A percentile compares a stretch with the other conserved stretches of the same genome.
These are phyloP conservation scores for Lasioglossum pauxillum DNA, from an alignment of 2,888 invertebrate genomes.

Conservation along the genomic window DNA sequence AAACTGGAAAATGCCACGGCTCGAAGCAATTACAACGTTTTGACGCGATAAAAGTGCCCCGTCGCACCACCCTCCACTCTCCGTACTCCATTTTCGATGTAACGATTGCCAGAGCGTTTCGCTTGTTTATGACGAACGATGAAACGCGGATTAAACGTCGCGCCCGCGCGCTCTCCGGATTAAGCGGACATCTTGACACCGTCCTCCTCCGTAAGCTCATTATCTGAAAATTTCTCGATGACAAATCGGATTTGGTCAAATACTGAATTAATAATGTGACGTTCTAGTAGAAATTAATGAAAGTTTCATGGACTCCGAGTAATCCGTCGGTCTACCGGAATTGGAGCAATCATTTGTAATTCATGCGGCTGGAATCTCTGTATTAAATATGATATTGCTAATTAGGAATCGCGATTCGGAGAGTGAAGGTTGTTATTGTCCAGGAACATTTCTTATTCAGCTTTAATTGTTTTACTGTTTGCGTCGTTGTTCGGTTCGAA, in stretches of 20 bases:
- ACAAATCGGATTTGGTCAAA: conserved; percentile 2
- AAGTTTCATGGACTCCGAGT: background rate
- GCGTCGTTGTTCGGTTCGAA: background rate
- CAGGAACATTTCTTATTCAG: no score
- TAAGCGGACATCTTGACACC: conserved; percentile 9
- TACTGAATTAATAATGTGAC: background rate
- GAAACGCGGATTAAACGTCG: background rate
- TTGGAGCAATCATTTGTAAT: background rate
- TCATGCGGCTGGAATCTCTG: background rate
- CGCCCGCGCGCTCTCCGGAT: background rate
- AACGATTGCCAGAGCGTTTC: background rate
- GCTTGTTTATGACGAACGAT: background rate
- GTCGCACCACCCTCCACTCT: background rate
- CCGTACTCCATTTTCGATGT: background rate
- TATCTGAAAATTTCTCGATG: conserved; percentile 7
- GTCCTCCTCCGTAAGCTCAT: background rate
- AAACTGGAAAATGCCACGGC: conserved; percentile 52
- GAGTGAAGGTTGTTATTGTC: background rate
- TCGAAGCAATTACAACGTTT: conserved; percentile 44
- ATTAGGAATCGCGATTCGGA: background rate
- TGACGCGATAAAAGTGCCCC: conserved; percentile 25
- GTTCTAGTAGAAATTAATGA: background rate
- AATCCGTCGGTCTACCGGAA: background rate
- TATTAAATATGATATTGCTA: background rate
- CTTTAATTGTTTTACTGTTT: background rate